phyloP scores from a whole-genome alignment of 2,113 vertebrate genomes.

The Lepidothrix coronata region DNA sequence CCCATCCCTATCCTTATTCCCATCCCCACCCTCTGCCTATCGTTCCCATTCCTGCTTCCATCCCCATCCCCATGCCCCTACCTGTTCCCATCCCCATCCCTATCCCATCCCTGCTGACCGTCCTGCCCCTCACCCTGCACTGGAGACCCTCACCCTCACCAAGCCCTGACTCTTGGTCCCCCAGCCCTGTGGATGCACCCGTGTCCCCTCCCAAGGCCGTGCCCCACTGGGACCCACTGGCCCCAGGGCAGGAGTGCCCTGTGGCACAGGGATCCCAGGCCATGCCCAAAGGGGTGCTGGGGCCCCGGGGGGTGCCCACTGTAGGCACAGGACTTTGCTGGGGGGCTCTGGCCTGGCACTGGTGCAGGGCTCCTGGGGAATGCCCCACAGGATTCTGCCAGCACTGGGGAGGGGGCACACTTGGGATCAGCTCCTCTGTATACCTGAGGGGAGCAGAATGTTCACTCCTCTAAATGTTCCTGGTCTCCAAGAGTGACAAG shows the following conservation, averaged over 20 bases:
- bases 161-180: not conserved
- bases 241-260: fast-evolving
- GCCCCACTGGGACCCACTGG: not conserved
- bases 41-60: not conserved
- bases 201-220: fast-evolving
- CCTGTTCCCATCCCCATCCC: no score
- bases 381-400: not conserved
- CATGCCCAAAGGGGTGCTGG: not conserved
- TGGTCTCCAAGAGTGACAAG: not conserved
- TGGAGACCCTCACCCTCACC: no score
- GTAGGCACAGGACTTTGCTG: not conserved
- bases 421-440: not conserved
- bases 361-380: fast-evolving
- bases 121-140: not conserved
- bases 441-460: not conserved
- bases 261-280: not conserved
- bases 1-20: not conserved
- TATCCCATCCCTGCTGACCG: not conserved
- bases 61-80: not conserved
- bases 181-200: fast-evolving
- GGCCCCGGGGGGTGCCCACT: not conserved
- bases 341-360: not conserved
- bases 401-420: not conserved
- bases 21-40: not conserved
- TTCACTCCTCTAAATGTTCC: not conserved